Conservation (phyloP, 2,888 invertebrate genomes). For the Machimus rusticus region DNA sequence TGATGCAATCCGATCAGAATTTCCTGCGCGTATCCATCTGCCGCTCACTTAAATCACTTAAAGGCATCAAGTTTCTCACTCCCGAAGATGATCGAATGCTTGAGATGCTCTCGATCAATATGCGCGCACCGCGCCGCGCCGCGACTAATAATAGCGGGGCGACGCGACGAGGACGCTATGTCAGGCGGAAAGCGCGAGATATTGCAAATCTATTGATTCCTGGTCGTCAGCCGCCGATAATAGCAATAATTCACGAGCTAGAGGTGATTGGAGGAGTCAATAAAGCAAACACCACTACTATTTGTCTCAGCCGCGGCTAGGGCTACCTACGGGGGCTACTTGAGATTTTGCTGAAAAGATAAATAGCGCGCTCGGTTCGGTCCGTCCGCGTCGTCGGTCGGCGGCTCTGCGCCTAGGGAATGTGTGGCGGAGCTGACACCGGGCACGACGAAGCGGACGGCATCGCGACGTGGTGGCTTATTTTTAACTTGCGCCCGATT, state of each 20-base stretch:
- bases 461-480: slow-evolving; percentile 20
- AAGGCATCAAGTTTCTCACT: slow-evolving; percentile 9
- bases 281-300: slow-evolving; percentile 27
- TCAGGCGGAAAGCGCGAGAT: slow-evolving; percentile 10
- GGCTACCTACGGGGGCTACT: slow-evolving; percentile 18
- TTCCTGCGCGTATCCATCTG: neutral
- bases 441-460: neutral
- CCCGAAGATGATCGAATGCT: slow-evolving; percentile 9
- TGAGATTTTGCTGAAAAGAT: slow-evolving; percentile 6
- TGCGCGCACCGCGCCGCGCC: neutral
- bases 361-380: neutral
- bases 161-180: neutral
- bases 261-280: slow-evolving; percentile 35
- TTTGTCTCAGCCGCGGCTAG: slow-evolving; percentile 2
- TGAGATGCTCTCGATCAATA: neutral
- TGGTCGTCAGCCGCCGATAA: slow-evolving; percentile 18
- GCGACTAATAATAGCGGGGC: neutral
- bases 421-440: neutral
- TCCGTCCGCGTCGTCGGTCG: neutral
- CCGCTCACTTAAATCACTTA: slow-evolving; percentile 29
- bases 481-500: slow-evolving; percentile 17
- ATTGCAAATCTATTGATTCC: slow-evolving; percentile 27
- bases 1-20: slow-evolving; percentile 31
- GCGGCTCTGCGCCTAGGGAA: neutral
- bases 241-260: slow-evolving; percentile 22